A percentile compares a stretch with the other conserved stretches of the same genome.
These are phyloP conservation scores for Drosophila pseudoananassae DNA, from an alignment of 1,140 invertebrate genomes.

Conservation along the genomic window DNA sequence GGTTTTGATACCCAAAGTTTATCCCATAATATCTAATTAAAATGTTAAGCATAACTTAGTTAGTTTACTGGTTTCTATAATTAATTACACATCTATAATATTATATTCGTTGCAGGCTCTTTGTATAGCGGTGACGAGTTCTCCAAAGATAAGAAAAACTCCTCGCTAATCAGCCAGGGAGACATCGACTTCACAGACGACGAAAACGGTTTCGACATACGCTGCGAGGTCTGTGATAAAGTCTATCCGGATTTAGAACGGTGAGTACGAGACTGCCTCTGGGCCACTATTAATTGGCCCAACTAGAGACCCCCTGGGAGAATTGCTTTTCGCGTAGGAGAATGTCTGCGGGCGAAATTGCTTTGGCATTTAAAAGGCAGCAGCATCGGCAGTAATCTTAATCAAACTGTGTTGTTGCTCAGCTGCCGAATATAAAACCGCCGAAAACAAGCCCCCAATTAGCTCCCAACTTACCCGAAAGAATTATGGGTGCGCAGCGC, in stretches of 20 bases:
- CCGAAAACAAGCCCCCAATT: slow-evolving; percentile 69
- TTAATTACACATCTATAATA: too few species aligned
- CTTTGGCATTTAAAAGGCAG: slow-evolving; percentile 67
- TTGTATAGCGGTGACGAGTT: slow-evolving; percentile 88
- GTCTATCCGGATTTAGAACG: slow-evolving; percentile 89
- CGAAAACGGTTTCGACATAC: slow-evolving; percentile 86
- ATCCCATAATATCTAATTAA: too few species aligned
- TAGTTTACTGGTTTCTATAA: too few species aligned
- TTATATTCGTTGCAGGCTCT: slow-evolving; percentile 84
- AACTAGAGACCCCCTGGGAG: slow-evolving; percentile 17
- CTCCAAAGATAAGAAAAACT: slow-evolving; percentile 60
- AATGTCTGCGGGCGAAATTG: slow-evolving; percentile 67
- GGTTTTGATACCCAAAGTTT: too few species aligned
- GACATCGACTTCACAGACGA: slow-evolving; percentile 86
- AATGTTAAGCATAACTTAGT: too few species aligned
- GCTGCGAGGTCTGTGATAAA: slow-evolving; percentile 89
- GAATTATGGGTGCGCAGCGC: slow-evolving; percentile 71
- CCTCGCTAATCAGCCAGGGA: slow-evolving; percentile 46
- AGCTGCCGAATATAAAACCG: slow-evolving; percentile 4
- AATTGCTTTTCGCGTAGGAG: slow-evolving; percentile 28
- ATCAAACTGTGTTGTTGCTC: slow-evolving; percentile 43
- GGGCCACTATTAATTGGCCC: slow-evolving; percentile 6
- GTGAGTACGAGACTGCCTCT: slow-evolving; percentile 85
- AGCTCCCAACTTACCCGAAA: slow-evolving; percentile 78
- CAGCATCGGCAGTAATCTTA: slow-evolving; percentile 58